Evolutionary conservation across 2,113 vertebrate species (phyloP), one percentile per base, ranked within the genome.

Genomic region (Clupea harengus): DNA sequence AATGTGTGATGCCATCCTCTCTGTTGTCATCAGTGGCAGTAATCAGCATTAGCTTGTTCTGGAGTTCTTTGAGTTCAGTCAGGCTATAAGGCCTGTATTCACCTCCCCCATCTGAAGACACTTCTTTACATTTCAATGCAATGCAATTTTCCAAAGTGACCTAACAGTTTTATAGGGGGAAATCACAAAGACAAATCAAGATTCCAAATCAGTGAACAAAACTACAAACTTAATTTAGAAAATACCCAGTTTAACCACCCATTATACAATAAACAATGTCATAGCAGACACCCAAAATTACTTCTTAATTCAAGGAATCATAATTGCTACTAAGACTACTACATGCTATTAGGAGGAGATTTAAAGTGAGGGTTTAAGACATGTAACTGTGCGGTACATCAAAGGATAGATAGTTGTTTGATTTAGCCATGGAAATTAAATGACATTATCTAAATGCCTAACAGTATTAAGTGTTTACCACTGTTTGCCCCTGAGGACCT

Each of bases 11-110:
- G 81, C 95, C 96, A 45, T 85, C 7, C 0, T 86, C 89, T 83
- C 88, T 90, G 85, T 95, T 94, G 20, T 96, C 95, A n/a, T 89
- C 95, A 89, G 93, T 95, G 57, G 93, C 91, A 0, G 96, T 96
- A 95, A 97, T 96, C n/a, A 97, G 93, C 96, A 97, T 96, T 81
- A 97, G 91, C 47, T 97, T 97, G 90, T 96, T 96, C 88, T 95
- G 89, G 81, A 97, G 92, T 25, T 97, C 96, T 3, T 91, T 91
- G 57, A 96, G 93, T 46, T 96, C 95, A 17, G 94, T 90, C 25
- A 95, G 84, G 0, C 92, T 92, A 88, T 95, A 96, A 1, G 64
- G 45, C 60, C 92, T 87, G 0, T 1, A 1, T 0, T 84, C 32
- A 83, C 0, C 72, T 6, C 78, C 25, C 82, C 32, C 50, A 49